Conservation (phyloP, 2,888 invertebrate genomes). For the Elmis aenea region DNA sequence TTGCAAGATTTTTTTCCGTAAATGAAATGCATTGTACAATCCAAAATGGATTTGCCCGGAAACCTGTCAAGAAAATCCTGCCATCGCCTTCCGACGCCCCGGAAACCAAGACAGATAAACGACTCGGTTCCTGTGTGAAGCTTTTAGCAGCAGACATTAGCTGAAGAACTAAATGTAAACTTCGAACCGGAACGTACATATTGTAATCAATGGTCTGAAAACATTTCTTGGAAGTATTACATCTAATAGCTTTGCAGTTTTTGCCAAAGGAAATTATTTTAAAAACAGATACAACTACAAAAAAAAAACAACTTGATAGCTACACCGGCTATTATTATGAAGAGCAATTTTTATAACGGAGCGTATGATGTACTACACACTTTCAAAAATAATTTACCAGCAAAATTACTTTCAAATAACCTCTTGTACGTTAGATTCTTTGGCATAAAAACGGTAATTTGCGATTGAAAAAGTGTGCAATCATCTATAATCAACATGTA, state of each 20-base stretch:
- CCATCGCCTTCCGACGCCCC: constrained; percentile 18
- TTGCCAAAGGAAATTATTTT: constrained; percentile 4
- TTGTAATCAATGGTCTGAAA: constrained; percentile 26
- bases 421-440: too few relatives aligned
- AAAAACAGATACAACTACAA: constrained; percentile 8
- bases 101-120: constrained; percentile 29
- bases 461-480: too few relatives aligned
- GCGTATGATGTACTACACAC: constrained; percentile 4
- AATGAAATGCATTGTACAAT: too few relatives aligned
- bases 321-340: constrained; percentile 7
- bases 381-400: too few relatives aligned
- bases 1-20: too few relatives aligned
- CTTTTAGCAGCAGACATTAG: constrained; percentile 24
- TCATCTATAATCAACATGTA: too few relatives aligned
- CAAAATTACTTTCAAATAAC: too few relatives aligned
- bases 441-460: too few relatives aligned
- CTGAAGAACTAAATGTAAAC: constrained; percentile 22
- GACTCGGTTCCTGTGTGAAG: constrained; percentile 25
- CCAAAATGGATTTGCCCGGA: too few relatives aligned
- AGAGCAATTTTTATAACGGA: constrained; percentile 11
- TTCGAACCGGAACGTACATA: constrained; percentile 25
- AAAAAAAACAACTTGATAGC: constrained; percentile 8
- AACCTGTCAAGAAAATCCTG: not conserved
- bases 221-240: constrained; percentile 14
- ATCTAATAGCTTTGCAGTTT: constrained; percentile 8